Percentiles rank a stretch among this genome's conserved stretches.
phyloP scores from a whole-genome alignment of 2,888 invertebrate genomes.

The Ariolimax columbianus region DNA sequence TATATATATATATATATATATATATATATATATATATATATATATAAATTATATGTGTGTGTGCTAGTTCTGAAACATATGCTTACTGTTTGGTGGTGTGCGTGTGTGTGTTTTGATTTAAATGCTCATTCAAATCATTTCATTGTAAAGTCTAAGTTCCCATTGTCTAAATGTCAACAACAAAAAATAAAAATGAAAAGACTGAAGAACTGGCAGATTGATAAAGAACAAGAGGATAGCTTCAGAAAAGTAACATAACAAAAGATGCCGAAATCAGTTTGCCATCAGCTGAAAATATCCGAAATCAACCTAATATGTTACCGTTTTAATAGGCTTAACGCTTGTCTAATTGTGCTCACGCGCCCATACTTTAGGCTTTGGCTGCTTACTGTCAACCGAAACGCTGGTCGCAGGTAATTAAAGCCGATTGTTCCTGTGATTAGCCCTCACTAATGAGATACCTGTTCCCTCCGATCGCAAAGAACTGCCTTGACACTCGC shows the following conservation, averaged over 20 bases:
- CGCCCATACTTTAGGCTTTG: slow-evolving; percentile 38
- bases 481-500: slow-evolving; percentile 31
- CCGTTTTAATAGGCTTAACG: slow-evolving; percentile 43
- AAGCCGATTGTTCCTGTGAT: slow-evolving; percentile 45
- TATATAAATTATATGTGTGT: too few relatives aligned
- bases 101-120: too few relatives aligned
- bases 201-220: neutral
- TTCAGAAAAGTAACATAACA: neutral
- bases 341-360: slow-evolving; percentile 43
- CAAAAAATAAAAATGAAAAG: too few relatives aligned
- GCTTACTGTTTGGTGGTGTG: too few relatives aligned
- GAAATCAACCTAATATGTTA: slow-evolving; percentile 34
- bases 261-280: slow-evolving; percentile 29
- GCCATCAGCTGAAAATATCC: slow-evolving; percentile 34
- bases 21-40: too few relatives aligned
- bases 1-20: too few relatives aligned
- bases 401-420: slow-evolving; percentile 42
- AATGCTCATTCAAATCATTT: too few relatives aligned
- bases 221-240: neutral
- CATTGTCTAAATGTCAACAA: too few relatives aligned
- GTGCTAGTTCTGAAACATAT: too few relatives aligned
- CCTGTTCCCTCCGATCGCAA: slow-evolving; percentile 33
- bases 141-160: too few relatives aligned
- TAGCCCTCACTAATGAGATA: slow-evolving; percentile 33
- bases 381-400: slow-evolving; percentile 39